A percentile compares a stretch with the other conserved stretches of the same genome.
These are phyloP conservation scores for Chaetorhynchus papuensis DNA, from an alignment of 2,113 vertebrate species.

Conservation along the genomic window DNA sequence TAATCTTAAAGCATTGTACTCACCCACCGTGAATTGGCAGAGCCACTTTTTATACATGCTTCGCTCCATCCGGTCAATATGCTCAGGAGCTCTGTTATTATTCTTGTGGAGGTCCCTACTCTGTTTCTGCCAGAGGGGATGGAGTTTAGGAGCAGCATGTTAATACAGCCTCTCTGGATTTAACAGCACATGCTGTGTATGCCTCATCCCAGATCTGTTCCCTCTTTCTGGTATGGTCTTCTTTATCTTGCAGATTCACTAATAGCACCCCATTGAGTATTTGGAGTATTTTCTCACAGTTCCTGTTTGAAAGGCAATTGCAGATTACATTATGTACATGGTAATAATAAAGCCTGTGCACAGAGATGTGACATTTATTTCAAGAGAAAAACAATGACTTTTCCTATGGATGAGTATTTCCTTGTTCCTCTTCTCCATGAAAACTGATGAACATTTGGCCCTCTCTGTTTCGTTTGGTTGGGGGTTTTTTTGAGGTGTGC, in stretches of 20 bases:
- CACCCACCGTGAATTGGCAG: background rate
- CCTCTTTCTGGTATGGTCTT: background rate
- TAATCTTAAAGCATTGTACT: background rate
- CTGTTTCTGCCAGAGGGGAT: background rate
- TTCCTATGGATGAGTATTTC: background rate
- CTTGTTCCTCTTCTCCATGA: background rate
- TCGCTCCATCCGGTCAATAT: background rate
- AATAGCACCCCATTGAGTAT: background rate
- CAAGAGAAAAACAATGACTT: background rate
- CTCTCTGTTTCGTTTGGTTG: background rate
- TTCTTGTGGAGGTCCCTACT: background rate
- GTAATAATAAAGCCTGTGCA: background rate
- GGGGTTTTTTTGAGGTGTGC: background rate
- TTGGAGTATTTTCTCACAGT: background rate
- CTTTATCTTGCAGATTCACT: background rate
- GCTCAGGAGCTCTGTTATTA: background rate
- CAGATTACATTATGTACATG: background rate
- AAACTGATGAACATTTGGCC: background rate
- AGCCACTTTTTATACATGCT: background rate
- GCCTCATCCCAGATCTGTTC: background rate
- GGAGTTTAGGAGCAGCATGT: accelerated
- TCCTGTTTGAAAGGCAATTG: background rate
- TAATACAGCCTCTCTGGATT: background rate
- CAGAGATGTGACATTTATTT: background rate
- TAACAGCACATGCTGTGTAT: background rate